phyloP scores from a whole-genome alignment of 2,888 invertebrate species.

The Eilema griseolum region DNA sequence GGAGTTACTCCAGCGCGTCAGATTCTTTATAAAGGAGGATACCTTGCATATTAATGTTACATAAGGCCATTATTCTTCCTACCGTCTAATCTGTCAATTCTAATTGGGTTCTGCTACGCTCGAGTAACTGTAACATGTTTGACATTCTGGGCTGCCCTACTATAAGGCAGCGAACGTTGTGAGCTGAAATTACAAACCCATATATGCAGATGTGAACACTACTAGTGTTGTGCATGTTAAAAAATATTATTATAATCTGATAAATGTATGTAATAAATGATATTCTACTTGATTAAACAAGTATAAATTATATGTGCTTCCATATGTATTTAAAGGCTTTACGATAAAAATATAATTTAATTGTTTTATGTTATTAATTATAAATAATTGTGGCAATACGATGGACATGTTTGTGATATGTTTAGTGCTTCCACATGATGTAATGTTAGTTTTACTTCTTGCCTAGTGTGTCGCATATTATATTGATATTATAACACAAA shows the following conservation, averaged over 20 bases:
- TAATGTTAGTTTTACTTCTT: slow-evolving; percentile 53
- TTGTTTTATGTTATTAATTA: slow-evolving; percentile 35
- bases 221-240: background rate
- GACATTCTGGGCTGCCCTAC: too few species aligned
- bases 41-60: too few species aligned
- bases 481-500: slow-evolving; percentile 57
- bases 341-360: background rate
- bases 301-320: slow-evolving; percentile 55
- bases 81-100: too few species aligned
- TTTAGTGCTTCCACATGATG: slow-evolving; percentile 62
- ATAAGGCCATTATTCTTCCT: too few species aligned
- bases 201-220: too few species aligned
- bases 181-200: too few species aligned
- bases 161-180: too few species aligned
- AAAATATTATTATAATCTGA: background rate
- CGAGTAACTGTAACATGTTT: too few species aligned
- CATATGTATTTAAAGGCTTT: slow-evolving; percentile 32
- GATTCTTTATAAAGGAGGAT: too few species aligned
- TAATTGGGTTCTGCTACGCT: too few species aligned
- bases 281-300: slow-evolving; percentile 20
- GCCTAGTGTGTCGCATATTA: slow-evolving; percentile 56
- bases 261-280: background rate
- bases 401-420: slow-evolving; percentile 61
- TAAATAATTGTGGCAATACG: slow-evolving; percentile 54
- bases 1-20: too few species aligned